Percentiles rank a stretch among this genome's conserved stretches.
phyloP scores from a whole-genome alignment of 2,888 invertebrate species.

The Apoda limacodes region DNA sequence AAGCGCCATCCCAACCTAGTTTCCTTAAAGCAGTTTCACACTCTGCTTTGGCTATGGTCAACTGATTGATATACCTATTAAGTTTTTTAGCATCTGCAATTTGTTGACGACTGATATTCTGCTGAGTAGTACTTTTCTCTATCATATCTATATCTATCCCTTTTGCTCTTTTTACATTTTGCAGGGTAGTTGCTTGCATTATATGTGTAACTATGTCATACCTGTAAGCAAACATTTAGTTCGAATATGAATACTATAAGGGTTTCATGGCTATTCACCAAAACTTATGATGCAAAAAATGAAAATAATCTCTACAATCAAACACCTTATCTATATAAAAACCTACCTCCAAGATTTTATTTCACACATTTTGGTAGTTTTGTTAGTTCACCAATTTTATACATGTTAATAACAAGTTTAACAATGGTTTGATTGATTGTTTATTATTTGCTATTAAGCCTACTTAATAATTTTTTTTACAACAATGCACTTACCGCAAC shows the following conservation, averaged over 20 bases:
- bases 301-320: too few species aligned
- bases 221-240: too few species aligned
- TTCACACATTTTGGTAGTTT: too few species aligned
- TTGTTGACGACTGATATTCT: conserved; percentile 79
- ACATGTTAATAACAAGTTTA: too few species aligned
- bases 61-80: conserved; percentile 85
- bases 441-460: conserved; percentile 1
- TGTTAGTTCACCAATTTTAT: too few species aligned
- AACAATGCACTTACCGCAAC: conserved; percentile 78
- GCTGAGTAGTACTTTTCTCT: conserved; percentile 63
- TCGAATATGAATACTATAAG: too few species aligned
- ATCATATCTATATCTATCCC: conserved; percentile 76
- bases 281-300: too few species aligned
- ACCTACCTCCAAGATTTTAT: too few species aligned
- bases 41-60: conserved; percentile 83
- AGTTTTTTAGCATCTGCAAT: conserved; percentile 83
- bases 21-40: conserved; percentile 82
- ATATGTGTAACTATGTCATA: conserved; percentile 92
- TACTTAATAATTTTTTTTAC: conserved; percentile 24
- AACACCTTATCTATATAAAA: too few species aligned
- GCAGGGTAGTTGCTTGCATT: conserved; percentile 93
- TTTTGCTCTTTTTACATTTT: conserved; percentile 89
- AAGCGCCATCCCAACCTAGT: conserved; percentile 82
- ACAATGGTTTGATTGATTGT: conserved; percentile 1
- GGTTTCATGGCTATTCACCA: too few species aligned